Percentiles rank a stretch among this genome's conserved stretches.
These are phyloP conservation scores for Vidua chalybeata DNA, from an alignment of 2,113 vertebrate species.

Conservation along the genomic window DNA sequence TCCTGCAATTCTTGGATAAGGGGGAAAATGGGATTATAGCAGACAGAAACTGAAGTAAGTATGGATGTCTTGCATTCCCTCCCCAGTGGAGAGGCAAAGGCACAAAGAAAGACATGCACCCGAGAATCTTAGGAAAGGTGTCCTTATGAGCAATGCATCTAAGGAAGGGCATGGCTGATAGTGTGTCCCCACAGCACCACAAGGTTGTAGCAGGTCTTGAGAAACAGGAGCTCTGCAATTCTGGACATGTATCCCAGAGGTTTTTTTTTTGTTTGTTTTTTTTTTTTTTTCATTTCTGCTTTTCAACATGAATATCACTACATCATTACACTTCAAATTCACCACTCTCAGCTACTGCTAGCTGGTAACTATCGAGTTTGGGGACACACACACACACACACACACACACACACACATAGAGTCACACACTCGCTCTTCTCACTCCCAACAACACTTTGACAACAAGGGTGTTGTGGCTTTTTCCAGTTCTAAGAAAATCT, in stretches of 20 bases:
- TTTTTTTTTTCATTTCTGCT: not conserved
- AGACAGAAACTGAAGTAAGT: not conserved
- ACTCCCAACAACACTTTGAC: not conserved
- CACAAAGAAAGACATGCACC: not conserved
- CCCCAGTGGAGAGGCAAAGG: not conserved
- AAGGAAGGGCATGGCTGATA: not conserved
- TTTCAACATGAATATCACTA: not conserved
- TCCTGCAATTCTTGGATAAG: not conserved
- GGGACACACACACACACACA: not conserved
- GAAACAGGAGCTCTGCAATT: not conserved
- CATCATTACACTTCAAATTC: not conserved
- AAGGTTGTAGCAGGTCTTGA: not conserved
- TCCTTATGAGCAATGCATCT: not conserved
- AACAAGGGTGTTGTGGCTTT: not conserved
- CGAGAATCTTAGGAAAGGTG: not conserved
- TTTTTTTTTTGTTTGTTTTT: too few species aligned
- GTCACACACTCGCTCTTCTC: not conserved
- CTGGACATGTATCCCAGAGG: not conserved
- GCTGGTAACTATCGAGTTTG: not conserved
- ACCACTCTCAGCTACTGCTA: not conserved
- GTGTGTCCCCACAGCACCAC: not conserved
- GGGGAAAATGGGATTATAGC: not conserved
- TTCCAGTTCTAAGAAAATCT: not conserved
- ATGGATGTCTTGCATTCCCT: not conserved
- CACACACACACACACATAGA: not conserved